Evolutionary conservation across 37 sponge, comb jelly and placozoan species (phyloP), one percentile per base, ranked within the genome.

Genomic region (Theonella swinhoei): DNA sequence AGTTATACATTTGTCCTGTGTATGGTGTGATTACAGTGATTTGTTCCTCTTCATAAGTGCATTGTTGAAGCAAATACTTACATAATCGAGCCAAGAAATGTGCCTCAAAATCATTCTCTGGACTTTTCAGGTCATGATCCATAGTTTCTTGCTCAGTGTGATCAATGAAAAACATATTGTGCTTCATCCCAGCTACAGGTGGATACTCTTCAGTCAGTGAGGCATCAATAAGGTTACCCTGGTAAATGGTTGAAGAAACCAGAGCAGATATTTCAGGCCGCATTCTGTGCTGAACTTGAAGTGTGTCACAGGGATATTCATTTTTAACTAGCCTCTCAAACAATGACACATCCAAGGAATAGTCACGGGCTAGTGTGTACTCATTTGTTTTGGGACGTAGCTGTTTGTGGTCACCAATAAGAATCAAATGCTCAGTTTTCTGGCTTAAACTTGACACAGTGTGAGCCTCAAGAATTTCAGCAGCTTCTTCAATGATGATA

Each of bases 401-500:
- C 74, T 96, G 97, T 34, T 94, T 76, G 83, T 96, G 97, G 62
- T 96, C 97, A 60, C 97, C 97, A 25, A 96, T 94, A 9, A 96
- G 78, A 30, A 96, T 87, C 14, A 96, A 80, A 20, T 94, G 91
- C 74, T 96, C 83, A 1, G 89, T 85, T 23, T 76, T 63, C 41
- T 80, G 66, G 17, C 87, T 83, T 29, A 96, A 84, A 65, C 71
- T 34, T 19, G 94, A 77, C 1, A 96, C 88, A n/a, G 93, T 83
- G 73, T 91, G 91, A 11, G 94, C 77, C 80, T 96, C 97, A 42
- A 92, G 69, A 11, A 93, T 88, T 68, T 96, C 97, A 9, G 94
- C 97, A 41, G 94, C 91, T 80, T 96, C 97, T 76, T 96, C 97
- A 0, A 96, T 84, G 30, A 96, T 62, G 8, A 93, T 74, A 62